These are phyloP conservation scores for Zonitis immaculata DNA, from an alignment of 2,888 invertebrate genomes.

Conservation along the genomic window DNA sequence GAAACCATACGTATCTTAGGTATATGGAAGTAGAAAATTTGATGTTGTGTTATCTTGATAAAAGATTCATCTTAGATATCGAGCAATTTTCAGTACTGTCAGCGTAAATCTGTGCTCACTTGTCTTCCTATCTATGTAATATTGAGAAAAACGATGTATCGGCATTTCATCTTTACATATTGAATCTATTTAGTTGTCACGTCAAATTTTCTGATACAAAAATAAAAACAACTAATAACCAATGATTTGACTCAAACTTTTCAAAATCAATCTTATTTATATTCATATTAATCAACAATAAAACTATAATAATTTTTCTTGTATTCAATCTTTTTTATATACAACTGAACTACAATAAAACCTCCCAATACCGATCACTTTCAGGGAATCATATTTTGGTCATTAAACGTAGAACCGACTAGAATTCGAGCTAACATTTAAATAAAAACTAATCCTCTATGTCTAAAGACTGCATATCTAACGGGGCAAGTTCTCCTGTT, in stretches of 20 bases:
- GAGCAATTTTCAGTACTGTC: slow-evolving; percentile 19
- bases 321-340: too few species aligned
- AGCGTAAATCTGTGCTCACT: slow-evolving; percentile 20
- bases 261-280: neutral
- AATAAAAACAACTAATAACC: neutral
- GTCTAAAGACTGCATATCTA: too few species aligned
- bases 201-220: slow-evolving; percentile 15
- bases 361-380: too few species aligned
- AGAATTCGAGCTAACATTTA: too few species aligned
- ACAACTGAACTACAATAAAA: too few species aligned
- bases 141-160: slow-evolving; percentile 19
- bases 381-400: too few species aligned
- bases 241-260: neutral
- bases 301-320: too few species aligned
- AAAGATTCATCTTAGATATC: slow-evolving; percentile 17
- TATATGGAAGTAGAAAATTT: neutral
- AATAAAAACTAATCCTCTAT: too few species aligned
- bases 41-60: slow-evolving; percentile 3
- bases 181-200: slow-evolving; percentile 21
- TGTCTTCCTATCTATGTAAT: slow-evolving; percentile 19
- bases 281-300: too few species aligned
- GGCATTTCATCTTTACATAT: slow-evolving; percentile 21
- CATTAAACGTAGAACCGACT: too few species aligned
- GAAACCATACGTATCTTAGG: too few species aligned
- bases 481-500: too few species aligned